phyloP scores from a whole-genome alignment of 2,113 vertebrate species.

The Calonectris borealis region DNA sequence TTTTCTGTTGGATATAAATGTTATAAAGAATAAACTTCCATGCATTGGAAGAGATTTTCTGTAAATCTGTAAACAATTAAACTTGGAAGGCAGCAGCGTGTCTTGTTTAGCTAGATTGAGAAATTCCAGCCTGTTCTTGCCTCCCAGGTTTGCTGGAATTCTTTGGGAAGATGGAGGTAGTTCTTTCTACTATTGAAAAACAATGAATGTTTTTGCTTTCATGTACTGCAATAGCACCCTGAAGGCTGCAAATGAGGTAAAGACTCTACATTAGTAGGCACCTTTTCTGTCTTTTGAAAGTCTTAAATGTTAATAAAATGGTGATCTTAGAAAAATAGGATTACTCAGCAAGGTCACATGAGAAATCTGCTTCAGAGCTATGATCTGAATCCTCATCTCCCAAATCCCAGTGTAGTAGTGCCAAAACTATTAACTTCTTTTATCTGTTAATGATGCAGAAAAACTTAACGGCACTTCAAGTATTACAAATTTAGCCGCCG shows the following conservation, averaged over 20 bases:
- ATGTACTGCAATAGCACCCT: not conserved
- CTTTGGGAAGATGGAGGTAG: not conserved
- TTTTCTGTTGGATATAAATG: not conserved
- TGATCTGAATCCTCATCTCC: not conserved
- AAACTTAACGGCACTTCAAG: not conserved
- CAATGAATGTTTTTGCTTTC: not conserved
- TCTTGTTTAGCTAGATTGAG: not conserved
- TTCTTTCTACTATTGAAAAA: not conserved
- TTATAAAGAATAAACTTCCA: not conserved
- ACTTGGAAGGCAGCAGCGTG: not conserved
- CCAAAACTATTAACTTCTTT: not conserved
- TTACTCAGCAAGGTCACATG: not conserved
- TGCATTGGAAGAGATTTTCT: not conserved
- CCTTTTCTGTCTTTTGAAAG: not conserved
- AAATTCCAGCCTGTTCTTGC: not conserved
- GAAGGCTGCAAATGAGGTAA: not conserved
- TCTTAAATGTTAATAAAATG: not conserved
- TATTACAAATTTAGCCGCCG: not conserved
- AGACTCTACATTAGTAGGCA: not conserved
- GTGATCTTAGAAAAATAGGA: not conserved
- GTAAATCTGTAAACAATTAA: not conserved
- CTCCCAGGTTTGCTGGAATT: not conserved
- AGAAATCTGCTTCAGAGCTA: not conserved
- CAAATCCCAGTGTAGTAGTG: not conserved
- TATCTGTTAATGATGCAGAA: not conserved